Conservation (phyloP, 2,113 vertebrate genomes). For the Trematomus loennbergii region DNA sequence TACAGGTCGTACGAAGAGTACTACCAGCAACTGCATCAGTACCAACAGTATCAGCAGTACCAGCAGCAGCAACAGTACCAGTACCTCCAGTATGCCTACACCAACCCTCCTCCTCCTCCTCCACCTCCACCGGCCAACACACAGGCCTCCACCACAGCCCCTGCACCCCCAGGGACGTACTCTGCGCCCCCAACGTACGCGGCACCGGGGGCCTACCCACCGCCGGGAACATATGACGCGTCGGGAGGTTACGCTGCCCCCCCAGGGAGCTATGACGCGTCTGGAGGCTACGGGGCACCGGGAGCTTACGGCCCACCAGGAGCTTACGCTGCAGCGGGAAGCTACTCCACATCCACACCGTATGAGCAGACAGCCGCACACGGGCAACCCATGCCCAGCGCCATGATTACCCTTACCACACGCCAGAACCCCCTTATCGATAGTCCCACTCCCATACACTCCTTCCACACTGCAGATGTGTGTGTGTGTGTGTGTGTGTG, state of each 20-base stretch:
- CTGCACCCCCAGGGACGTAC: constrained; percentile 76
- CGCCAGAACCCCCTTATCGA: constrained; percentile 86
- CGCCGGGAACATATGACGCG: constrained; percentile 69
- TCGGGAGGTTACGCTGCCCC: constrained; percentile 64
- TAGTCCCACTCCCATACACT: constrained; percentile 71
- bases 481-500: constrained; percentile 32
- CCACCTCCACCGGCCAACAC: constrained; percentile 70
- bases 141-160: constrained; percentile 58
- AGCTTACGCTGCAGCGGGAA: constrained; percentile 76
- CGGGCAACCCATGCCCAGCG: constrained; percentile 84
- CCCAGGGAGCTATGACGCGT: constrained; percentile 67
- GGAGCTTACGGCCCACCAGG: constrained; percentile 78
- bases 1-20: constrained; percentile 85
- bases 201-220: constrained; percentile 55
- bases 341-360: constrained; percentile 83
- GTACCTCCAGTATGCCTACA: constrained; percentile 84
- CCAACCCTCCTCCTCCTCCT: constrained; percentile 77
- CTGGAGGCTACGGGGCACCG: constrained; percentile 72
- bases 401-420: constrained; percentile 85
- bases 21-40: constrained; percentile 86
- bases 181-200: constrained; percentile 69
- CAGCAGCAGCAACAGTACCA: constrained; percentile 86
- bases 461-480: constrained; percentile 64
- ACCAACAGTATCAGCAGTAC: constrained; percentile 86
- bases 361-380: constrained; percentile 88